phyloP scores from a whole-genome alignment of 1,140 invertebrate species.

The Spodoptera litura region DNA sequence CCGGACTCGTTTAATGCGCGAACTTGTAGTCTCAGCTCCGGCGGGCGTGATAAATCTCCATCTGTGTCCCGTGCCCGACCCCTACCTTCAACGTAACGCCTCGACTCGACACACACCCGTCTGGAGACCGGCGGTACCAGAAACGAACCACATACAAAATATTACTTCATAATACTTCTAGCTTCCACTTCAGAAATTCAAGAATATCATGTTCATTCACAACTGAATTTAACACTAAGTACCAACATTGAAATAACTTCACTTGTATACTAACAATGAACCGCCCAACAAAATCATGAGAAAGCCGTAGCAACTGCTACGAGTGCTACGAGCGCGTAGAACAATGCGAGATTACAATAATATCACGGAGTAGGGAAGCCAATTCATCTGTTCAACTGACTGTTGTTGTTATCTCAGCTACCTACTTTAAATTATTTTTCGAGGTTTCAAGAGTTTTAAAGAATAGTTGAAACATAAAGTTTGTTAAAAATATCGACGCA shows the following conservation, averaged over 20 bases:
- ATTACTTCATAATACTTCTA: background rate
- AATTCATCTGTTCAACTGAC: background rate
- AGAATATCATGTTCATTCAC: too few species aligned
- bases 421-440: background rate
- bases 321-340: slow-evolving; percentile 27
- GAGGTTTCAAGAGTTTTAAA: background rate
- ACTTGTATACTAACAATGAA: background rate
- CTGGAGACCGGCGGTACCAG: slow-evolving; percentile 6
- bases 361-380: background rate
- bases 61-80: slow-evolving; percentile 67
- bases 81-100: slow-evolving; percentile 52
- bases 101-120: slow-evolving; percentile 34
- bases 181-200: background rate
- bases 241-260: too few species aligned
- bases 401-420: background rate
- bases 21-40: slow-evolving; percentile 84
- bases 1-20: slow-evolving; percentile 85
- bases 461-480: background rate
- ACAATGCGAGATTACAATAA: slow-evolving; percentile 5
- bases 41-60: slow-evolving; percentile 84
- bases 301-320: slow-evolving; percentile 27
- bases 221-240: slow-evolving; percentile 2
- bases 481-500: too few species aligned
- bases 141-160: slow-evolving; percentile 1
- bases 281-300: slow-evolving; percentile 1